phyloP scores from a whole-genome alignment of 1,140 invertebrate species.

The Uloborus diversus region DNA sequence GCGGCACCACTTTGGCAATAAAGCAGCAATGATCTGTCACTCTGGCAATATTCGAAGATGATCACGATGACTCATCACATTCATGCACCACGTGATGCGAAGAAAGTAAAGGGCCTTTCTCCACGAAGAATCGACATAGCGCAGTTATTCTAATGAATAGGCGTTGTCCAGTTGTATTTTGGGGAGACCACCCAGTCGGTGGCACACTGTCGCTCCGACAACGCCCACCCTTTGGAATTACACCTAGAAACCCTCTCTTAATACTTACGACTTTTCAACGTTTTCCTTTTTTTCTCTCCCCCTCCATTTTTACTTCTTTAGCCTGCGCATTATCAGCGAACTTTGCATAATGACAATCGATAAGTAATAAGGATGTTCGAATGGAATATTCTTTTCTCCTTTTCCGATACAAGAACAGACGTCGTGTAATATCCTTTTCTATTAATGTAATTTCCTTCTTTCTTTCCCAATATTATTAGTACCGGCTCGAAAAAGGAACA shows the following conservation, averaged over 20 bases:
- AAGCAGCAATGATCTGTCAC: neutral
- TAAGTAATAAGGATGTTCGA: slow-evolving; percentile 10
- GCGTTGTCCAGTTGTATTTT: slow-evolving; percentile 48
- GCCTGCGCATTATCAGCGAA: too few species aligned
- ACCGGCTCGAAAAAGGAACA: neutral
- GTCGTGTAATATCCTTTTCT: neutral
- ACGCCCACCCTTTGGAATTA: slow-evolving; percentile 50
- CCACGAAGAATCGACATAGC: slow-evolving; percentile 33
- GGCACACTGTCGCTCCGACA: slow-evolving; percentile 34
- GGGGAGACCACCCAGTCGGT: slow-evolving; percentile 39
- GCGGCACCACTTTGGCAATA: too few species aligned
- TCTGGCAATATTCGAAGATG: neutral
- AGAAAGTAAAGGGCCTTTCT: slow-evolving; percentile 22
- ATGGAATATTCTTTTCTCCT: neutral
- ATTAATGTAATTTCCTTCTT: neutral
- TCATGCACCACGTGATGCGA: slow-evolving; percentile 11
- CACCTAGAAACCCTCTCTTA: slow-evolving; percentile 25
- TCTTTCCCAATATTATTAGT: neutral
- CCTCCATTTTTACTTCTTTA: neutral
- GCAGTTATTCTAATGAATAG: slow-evolving; percentile 51
- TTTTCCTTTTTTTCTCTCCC: neutral
- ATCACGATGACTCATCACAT: neutral
- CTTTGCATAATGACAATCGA: slow-evolving; percentile 38
- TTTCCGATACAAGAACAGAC: neutral
- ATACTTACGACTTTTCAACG: slow-evolving; percentile 22